phyloP scores from a whole-genome alignment of 2,888 invertebrate genomes.

The Lasioglossum morio region DNA sequence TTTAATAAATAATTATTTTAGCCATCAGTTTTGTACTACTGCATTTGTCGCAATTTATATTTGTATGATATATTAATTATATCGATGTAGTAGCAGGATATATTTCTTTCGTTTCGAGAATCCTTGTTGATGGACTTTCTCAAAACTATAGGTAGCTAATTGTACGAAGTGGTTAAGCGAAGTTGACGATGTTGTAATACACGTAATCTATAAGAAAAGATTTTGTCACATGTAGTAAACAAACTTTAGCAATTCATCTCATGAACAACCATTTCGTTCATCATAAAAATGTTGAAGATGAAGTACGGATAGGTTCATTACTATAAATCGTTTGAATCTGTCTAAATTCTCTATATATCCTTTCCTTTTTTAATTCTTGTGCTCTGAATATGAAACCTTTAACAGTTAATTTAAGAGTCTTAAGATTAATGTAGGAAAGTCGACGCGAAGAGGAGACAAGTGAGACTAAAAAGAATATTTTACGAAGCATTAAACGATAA shows the following conservation, averaged over 20 bases:
- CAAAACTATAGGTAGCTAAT: conserved; percentile 39
- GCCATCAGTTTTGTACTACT: conserved; percentile 31
- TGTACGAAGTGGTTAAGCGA: conserved; percentile 27
- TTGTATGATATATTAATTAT: conserved; percentile 19
- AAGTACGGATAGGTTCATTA: neutral
- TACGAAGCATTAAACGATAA: conserved; percentile 1
- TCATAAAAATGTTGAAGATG: conserved; percentile 7
- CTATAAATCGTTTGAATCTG: conserved; percentile 6
- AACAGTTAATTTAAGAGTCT: conserved; percentile 11
- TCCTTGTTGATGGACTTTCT: conserved; percentile 34
- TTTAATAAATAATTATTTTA: conserved; percentile 36
- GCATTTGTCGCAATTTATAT: conserved; percentile 51
- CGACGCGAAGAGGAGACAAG: neutral
- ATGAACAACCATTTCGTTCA: conserved; percentile 19
- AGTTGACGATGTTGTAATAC: conserved; percentile 27
- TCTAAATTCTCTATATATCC: neutral
- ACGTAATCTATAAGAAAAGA: conserved; percentile 13
- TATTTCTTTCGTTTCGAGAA: conserved; percentile 44
- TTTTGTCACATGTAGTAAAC: conserved; percentile 15
- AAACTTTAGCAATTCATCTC: conserved; percentile 10
- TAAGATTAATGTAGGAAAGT: neutral
- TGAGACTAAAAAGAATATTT: neutral
- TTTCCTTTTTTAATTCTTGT: neutral
- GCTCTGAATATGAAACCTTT: neutral
- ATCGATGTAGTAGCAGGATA: conserved; percentile 47